phyloP scores from a whole-genome alignment of 2,888 invertebrate genomes.

The Agrotis segetum region DNA sequence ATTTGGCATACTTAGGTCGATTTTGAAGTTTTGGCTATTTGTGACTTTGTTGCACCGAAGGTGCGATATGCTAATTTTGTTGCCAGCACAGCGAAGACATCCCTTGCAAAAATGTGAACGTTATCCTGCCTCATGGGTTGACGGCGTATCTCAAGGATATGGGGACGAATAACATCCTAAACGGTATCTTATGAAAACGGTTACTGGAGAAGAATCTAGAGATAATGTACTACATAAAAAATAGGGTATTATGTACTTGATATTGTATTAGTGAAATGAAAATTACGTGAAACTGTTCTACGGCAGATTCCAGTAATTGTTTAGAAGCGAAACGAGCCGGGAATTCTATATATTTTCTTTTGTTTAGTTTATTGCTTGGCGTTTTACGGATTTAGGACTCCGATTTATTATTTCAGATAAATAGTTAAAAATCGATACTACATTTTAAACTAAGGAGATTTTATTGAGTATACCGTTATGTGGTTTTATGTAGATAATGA shows the following conservation, averaged over 20 bases:
- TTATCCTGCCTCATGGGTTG: conserved; percentile 23
- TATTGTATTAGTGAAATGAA: conserved; percentile 14
- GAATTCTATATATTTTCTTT: conserved; percentile 33
- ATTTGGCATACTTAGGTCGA: too few species aligned
- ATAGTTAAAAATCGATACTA: too few species aligned
- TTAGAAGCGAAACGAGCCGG: conserved; percentile 29
- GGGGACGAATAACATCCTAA: conserved; percentile 19
- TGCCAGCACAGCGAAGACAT: conserved; percentile 20
- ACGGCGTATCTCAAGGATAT: conserved; percentile 13
- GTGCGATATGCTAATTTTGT: conserved; percentile 56
- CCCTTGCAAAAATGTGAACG: conserved; percentile 44
- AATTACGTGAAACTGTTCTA: conserved; percentile 12
- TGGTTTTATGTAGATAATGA: too few species aligned
- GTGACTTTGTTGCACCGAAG: too few species aligned
- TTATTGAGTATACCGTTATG: too few species aligned
- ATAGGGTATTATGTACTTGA: conserved; percentile 3
- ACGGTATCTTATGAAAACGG: conserved; percentile 28
- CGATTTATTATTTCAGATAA: neutral
- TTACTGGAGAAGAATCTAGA: neutral
- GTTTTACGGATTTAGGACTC: neutral
- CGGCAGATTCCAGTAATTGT: conserved; percentile 27
- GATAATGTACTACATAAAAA: conserved; percentile 12
- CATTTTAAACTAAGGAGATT: too few species aligned
- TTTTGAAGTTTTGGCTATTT: too few species aligned
- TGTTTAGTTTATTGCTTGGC: conserved; percentile 13